Evolutionary conservation across 2,113 vertebrate species (phyloP).

Genomic region (Cololabis saira): DNA sequence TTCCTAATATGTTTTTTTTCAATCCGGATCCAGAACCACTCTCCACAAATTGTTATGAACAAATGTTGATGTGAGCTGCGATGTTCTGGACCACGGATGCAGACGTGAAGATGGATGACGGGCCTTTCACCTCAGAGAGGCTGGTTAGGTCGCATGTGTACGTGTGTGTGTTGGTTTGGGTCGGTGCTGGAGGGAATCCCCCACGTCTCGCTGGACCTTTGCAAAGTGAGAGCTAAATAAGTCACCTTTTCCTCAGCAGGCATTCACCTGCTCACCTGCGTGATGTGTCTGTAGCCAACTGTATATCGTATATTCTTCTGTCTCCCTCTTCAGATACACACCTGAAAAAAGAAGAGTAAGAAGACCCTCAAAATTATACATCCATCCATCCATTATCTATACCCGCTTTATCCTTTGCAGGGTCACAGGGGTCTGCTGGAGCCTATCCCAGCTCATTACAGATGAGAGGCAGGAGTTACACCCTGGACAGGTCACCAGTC

Average conservation of each 20-base stretch:
- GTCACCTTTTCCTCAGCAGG: slow-evolving; percentile 44
- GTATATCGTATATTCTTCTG: slow-evolving; percentile 6
- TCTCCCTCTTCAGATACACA: background rate
- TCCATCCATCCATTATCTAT: no score
- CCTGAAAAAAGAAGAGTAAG: no score
- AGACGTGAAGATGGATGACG: slow-evolving; percentile 29
- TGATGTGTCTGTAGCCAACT: slow-evolving; percentile 15
- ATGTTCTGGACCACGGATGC: background rate
- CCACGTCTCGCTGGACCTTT: slow-evolving; percentile 39
- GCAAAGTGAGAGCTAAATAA: slow-evolving; percentile 57
- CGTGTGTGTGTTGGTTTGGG: no score
- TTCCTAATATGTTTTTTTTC: slow-evolving; percentile 72
- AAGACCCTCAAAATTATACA: no score
- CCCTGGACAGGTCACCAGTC: no score
- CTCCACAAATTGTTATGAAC: slow-evolving; percentile 69
- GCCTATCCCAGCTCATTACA: no score
- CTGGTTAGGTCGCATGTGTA: slow-evolving; percentile 25
- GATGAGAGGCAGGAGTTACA: no score
- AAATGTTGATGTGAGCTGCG: slow-evolving; percentile 61
- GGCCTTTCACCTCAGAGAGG: slow-evolving; percentile 35
- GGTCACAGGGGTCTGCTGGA: no score
- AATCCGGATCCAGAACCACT: slow-evolving; percentile 66
- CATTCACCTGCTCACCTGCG: slow-evolving; percentile 20
- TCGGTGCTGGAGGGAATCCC: slow-evolving; percentile 1
- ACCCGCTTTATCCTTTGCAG: no score